Percentiles rank a stretch among this genome's conserved stretches.
These are phyloP conservation scores for Pachyramphus minor DNA, from an alignment of 2,113 vertebrate genomes.

Conservation along the genomic window DNA sequence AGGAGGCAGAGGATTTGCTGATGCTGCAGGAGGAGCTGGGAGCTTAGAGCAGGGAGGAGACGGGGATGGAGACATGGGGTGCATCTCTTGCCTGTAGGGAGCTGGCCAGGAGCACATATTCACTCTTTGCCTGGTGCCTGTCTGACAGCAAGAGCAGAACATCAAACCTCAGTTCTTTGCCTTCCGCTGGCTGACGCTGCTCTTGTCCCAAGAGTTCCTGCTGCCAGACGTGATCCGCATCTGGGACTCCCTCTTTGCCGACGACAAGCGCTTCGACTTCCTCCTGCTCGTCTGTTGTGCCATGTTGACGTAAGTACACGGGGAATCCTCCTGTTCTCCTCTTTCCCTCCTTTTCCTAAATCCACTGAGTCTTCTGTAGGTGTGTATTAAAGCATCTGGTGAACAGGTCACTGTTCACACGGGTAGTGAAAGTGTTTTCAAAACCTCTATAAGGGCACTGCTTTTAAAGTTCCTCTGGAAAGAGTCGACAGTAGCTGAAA, in stretches of 20 bases:
- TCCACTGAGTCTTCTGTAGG: neutral
- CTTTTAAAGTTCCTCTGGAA: neutral
- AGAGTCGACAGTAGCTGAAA: neutral
- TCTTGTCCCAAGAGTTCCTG: constrained; percentile 96
- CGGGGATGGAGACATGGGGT: neutral
- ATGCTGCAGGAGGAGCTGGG: neutral
- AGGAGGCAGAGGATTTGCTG: neutral
- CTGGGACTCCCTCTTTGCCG: constrained; percentile 96
- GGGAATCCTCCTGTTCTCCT: neutral
- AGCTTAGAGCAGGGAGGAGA: neutral
- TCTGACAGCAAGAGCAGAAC: constrained; percentile 92
- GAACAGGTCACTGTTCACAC: neutral
- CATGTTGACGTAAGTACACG: constrained; percentile 88
- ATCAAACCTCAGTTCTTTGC: constrained; percentile 99
- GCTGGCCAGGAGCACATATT: neutral
- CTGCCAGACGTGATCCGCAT: constrained; percentile 96
- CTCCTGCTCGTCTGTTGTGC: constrained; percentile 94
- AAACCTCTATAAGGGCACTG: neutral
- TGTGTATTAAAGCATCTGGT: neutral
- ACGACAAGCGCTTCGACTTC: constrained; percentile 90
- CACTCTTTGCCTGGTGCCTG: constrained; percentile 26
- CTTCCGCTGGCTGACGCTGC: constrained; percentile 95
- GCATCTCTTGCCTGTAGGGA: neutral
- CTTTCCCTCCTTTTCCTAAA: neutral
- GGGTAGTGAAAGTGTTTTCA: neutral